phyloP scores from a whole-genome alignment of 1,140 invertebrate species.

The Trichonephila clavipes region DNA sequence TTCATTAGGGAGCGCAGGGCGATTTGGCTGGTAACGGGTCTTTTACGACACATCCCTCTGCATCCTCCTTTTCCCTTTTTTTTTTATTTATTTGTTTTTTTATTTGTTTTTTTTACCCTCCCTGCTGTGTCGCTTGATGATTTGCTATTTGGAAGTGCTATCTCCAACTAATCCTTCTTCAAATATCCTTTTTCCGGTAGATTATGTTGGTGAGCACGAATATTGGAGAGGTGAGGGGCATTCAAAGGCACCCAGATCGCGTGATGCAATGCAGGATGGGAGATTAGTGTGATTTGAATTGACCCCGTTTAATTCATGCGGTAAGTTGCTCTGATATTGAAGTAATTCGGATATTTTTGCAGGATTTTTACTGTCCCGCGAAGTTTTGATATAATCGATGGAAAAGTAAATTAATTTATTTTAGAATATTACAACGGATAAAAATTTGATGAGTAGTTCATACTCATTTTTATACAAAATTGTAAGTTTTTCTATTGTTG shows the following conservation, averaged over 20 bases:
- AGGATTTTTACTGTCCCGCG: no score
- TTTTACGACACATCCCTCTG: not conserved
- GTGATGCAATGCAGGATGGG: not conserved
- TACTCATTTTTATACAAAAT: no score
- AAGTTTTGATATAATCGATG: no score
- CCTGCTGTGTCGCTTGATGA: not conserved
- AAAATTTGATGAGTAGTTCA: no score
- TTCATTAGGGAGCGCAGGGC: not conserved
- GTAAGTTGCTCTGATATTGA: not conserved
- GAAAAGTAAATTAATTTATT: no score
- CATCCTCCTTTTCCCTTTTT: not conserved
- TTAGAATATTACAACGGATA: no score
- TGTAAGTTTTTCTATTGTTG: no score
- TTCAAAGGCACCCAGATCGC: not conserved
- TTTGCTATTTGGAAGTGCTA: not conserved
- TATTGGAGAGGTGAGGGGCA: not conserved
- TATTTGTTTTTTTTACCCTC: not conserved
- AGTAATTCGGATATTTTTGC: no score
- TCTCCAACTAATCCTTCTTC: not conserved
- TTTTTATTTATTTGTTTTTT: no score
- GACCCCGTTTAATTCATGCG: not conserved
- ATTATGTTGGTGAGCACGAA: not conserved
- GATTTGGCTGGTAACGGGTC: slow-evolving; percentile 29
- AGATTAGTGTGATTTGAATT: not conserved
- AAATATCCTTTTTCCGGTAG: not conserved